Evolutionary conservation across 2,113 vertebrate species (phyloP), one percentile per base, ranked within the genome.

Genomic region (Pedetes capensis): DNA sequence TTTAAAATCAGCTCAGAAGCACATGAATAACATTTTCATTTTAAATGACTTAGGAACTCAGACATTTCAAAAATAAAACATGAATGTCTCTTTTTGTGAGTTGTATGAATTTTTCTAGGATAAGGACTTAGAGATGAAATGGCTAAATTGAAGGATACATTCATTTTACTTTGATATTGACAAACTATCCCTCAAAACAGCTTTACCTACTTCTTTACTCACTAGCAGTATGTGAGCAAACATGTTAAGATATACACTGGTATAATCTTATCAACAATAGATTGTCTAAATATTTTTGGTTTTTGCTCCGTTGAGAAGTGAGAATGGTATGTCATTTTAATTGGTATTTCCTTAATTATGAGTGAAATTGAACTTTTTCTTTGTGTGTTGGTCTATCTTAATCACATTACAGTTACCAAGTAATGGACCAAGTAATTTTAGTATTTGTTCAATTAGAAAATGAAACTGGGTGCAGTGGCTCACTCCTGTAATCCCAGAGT

Each of bases 101-200:
- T 87, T 53, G 14, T 34, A 39, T 93, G 61, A 5, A 44, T 85
- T 85, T 93, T 68, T 93, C 64, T 81, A 47, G 39, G 11, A 64
- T 81, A 80, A 78, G 42, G 81, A 55, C 16, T 79, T 92, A 87
- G 80, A 87, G 94, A 75, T 95, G 57, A 49, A 92, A 87, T 76
- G 34, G 5, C 27, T 69, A 32, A 39, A 5, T 84, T 85, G 64
- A 89, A 68, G 16, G 47, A 18, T 49, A 29, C 29, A 61, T 84
- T 85, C 7, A 72, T 84, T 91, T 76, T 91, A 85, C 69, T 93
- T 96, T 86, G 23, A 51, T 82, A n/a, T 39, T 90, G 34, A 34
- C 10, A 92, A 57, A 69, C 78, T 89, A 5, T 22, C 34, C 7
- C 16, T 83, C 53, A 87, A 17, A 87, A 94, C 87, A 79, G 13